Conservation (phyloP, 35 echinoderm and acorn worm species). For the Stichopus chloronotus region DNA sequence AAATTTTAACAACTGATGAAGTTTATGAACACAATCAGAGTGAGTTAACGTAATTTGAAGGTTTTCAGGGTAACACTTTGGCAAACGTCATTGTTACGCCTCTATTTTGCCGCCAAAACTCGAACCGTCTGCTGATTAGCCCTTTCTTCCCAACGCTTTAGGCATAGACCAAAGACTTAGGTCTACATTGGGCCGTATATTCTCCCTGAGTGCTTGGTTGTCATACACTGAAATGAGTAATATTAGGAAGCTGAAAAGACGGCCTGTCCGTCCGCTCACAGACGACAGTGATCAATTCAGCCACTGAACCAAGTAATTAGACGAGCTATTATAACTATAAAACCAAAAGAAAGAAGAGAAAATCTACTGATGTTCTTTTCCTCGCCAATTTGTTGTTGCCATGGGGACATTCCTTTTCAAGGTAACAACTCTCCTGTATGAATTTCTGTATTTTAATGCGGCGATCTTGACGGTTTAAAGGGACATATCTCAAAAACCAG, state of each 20-base stretch:
- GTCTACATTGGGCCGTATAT: too few species aligned
- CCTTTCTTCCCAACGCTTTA: too few species aligned
- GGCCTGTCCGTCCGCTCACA: background rate
- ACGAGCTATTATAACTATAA: background rate
- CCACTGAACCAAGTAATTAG: background rate
- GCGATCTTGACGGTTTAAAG: background rate
- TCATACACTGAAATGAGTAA: background rate
- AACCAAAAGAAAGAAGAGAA: too few species aligned
- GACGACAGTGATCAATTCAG: background rate
- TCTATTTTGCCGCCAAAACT: too few species aligned
- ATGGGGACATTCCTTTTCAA: background rate
- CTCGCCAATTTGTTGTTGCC: background rate
- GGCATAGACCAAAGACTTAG: too few species aligned
- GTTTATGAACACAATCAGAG: too few species aligned
- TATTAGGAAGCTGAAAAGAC: background rate
- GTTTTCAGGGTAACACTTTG: too few species aligned
- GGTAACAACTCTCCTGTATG: background rate
- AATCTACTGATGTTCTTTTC: background rate
- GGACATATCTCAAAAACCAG: background rate
- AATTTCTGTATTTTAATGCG: background rate
- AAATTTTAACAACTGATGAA: too few species aligned
- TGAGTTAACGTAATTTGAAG: too few species aligned
- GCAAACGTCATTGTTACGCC: too few species aligned
- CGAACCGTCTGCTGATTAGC: too few species aligned
- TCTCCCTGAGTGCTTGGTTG: background rate